Percentiles rank a stretch among this genome's conserved stretches.
These are phyloP conservation scores for Sycophila sp. DNA, from an alignment of 1,140 invertebrate genomes.

Conservation along the genomic window DNA sequence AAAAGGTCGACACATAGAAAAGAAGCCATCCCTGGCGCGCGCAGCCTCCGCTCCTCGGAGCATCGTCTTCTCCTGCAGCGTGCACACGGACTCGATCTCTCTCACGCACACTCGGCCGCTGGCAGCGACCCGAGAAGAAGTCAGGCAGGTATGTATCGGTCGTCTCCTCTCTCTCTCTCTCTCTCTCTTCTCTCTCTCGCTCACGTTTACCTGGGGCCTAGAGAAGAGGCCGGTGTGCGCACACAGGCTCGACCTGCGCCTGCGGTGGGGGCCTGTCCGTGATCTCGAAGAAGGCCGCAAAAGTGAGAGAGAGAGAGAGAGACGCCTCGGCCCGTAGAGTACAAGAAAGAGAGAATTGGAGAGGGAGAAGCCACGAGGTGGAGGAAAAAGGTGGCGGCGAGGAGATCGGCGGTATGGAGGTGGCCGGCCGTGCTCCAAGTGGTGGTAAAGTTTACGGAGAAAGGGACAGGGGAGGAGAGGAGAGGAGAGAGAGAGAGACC, in stretches of 20 bases:
- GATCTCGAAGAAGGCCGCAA: conserved; percentile 43
- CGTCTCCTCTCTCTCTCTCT: neutral
- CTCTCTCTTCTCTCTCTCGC: too few relatives aligned
- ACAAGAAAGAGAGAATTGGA: conserved; percentile 33
- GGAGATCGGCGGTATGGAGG: neutral
- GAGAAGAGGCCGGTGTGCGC: too few relatives aligned
- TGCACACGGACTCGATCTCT: too few relatives aligned
- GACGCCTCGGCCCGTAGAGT: conserved; percentile 39
- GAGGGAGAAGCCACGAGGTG: neutral
- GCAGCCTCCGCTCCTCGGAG: neutral
- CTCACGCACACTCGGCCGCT: too few relatives aligned
- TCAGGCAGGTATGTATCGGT: conserved; percentile 28
- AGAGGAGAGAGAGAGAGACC: conserved; percentile 32
- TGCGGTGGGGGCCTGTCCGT: conserved; percentile 37
- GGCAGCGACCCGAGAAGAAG: too few relatives aligned
- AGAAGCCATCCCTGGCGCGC: neutral
- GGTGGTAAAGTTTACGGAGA: neutral
- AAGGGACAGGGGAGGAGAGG: conserved; percentile 14
- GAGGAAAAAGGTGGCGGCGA: neutral
- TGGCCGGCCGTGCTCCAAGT: neutral
- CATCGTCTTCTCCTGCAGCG: conserved; percentile 16
- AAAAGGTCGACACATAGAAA: conserved; percentile 22
- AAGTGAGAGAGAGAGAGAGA: conserved; percentile 35
- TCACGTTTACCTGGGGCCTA: too few relatives aligned
- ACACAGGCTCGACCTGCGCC: neutral